phyloP scores from a whole-genome alignment of 2,888 invertebrate species.

The Parnassius glacialis region DNA sequence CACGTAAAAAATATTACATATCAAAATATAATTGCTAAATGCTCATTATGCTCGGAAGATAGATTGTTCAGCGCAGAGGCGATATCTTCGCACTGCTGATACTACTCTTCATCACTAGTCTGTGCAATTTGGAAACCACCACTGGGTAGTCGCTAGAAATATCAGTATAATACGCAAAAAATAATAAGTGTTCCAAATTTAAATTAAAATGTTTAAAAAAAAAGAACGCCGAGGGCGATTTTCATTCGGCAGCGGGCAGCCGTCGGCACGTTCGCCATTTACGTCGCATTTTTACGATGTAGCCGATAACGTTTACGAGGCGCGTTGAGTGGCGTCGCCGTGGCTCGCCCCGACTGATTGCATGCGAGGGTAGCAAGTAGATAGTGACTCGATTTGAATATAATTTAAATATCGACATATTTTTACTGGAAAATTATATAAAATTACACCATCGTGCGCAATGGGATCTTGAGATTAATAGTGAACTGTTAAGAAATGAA shows the following conservation, averaged over 20 bases:
- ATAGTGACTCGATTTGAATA: constrained; percentile 24
- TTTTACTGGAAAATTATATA: background rate
- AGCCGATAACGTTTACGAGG: constrained; percentile 78
- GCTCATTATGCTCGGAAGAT: too few species aligned
- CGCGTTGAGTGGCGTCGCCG: constrained; percentile 76
- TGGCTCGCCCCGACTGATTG: constrained; percentile 74
- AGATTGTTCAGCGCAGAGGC: too few species aligned
- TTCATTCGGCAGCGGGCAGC: constrained; percentile 27
- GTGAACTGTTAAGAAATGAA: too few species aligned
- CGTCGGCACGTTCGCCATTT: constrained; percentile 59
- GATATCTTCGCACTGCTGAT: too few species aligned
- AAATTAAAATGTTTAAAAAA: constrained; percentile 29
- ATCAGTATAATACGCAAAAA: background rate
- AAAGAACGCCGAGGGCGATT: constrained; percentile 29
- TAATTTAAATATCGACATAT: constrained; percentile 13
- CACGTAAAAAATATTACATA: too few species aligned
- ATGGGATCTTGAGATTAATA: too few species aligned
- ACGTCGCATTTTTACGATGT: constrained; percentile 76
- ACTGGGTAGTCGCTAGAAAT: too few species aligned
- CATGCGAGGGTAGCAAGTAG: constrained; percentile 47
- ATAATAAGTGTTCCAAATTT: constrained; percentile 19
- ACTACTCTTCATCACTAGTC: too few species aligned
- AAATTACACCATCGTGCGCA: too few species aligned
- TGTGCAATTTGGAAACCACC: too few species aligned
- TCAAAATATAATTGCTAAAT: too few species aligned